A percentile compares a stretch with the other conserved stretches of the same genome.
Evolutionary conservation across 2,888 invertebrate species (phyloP).

Genomic region (Cephus rjabovi): DNA sequence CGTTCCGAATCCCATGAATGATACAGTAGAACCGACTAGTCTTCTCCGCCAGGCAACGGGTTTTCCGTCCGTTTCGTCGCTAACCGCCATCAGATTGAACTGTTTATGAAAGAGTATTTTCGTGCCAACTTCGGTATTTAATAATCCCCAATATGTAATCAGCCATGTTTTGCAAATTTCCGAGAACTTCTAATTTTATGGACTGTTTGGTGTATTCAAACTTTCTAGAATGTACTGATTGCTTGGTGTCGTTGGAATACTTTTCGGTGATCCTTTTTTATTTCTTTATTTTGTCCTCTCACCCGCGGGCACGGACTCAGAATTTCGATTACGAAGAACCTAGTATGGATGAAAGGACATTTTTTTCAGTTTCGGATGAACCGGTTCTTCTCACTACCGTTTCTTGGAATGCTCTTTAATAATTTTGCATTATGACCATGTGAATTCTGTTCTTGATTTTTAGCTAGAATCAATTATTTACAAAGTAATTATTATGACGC

Average conservation of each 20-base stretch:
- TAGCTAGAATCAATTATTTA: neutral
- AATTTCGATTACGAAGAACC: neutral
- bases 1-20: conserved; percentile 2
- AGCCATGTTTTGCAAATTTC: neutral
- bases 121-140: neutral
- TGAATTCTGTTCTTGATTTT: neutral
- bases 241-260: neutral
- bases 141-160: neutral
- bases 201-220: neutral
- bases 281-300: neutral
- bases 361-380: neutral
- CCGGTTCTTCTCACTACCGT: neutral
- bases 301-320: neutral
- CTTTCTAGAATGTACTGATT: neutral
- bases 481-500: neutral
- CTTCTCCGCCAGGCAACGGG: neutral
- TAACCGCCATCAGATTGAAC: neutral
- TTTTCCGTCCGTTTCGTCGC: neutral
- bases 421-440: neutral
- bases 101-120: neutral
- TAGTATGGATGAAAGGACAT: neutral
- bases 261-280: neutral
- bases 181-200: neutral
- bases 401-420: neutral
- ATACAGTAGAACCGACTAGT: conserved; percentile 13